A percentile compares a stretch with the other conserved stretches of the same genome.
These are phyloP conservation scores for Otus sunia DNA, from an alignment of 2,113 vertebrate genomes.

Conservation along the genomic window DNA sequence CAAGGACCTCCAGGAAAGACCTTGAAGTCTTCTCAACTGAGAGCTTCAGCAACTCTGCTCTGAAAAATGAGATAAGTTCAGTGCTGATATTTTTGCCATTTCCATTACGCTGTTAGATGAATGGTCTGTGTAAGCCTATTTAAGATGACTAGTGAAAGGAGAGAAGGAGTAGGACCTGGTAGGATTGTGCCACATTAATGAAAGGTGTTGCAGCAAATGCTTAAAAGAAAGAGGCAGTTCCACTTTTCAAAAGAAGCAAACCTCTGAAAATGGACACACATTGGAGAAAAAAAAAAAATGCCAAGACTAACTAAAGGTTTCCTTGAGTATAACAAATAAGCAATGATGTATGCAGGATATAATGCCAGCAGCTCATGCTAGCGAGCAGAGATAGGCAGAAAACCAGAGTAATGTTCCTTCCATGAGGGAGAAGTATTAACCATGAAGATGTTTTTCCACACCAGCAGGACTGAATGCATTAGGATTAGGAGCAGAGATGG, in stretches of 20 bases:
- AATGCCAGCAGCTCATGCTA: not conserved
- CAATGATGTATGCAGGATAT: not conserved
- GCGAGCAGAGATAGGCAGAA: not conserved
- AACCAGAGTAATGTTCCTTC: not conserved
- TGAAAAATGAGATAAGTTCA: not conserved
- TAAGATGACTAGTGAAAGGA: not conserved
- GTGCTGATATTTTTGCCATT: not conserved
- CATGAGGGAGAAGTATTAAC: conserved; percentile 3
- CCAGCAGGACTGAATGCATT: conserved; percentile 16
- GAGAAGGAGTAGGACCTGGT: not conserved
- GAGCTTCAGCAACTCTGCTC: not conserved
- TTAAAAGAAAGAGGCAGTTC: not conserved
- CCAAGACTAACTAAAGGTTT: not conserved
- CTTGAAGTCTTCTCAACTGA: not conserved
- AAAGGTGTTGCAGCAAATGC: not conserved
- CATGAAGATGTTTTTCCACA: conserved; percentile 26
- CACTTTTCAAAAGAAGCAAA: not conserved
- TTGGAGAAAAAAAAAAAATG: not conserved
- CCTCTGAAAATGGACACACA: not conserved
- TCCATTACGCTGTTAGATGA: not conserved
- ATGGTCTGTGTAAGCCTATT: not conserved
- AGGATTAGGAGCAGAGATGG: conserved; percentile 36
- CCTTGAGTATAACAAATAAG: not conserved
- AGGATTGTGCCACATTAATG: not conserved
- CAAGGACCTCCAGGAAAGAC: not conserved